Evolutionary conservation across 2,888 invertebrate genomes (phyloP), one percentile per base, ranked within the genome.

Genomic region (Cantharis flavilabris): DNA sequence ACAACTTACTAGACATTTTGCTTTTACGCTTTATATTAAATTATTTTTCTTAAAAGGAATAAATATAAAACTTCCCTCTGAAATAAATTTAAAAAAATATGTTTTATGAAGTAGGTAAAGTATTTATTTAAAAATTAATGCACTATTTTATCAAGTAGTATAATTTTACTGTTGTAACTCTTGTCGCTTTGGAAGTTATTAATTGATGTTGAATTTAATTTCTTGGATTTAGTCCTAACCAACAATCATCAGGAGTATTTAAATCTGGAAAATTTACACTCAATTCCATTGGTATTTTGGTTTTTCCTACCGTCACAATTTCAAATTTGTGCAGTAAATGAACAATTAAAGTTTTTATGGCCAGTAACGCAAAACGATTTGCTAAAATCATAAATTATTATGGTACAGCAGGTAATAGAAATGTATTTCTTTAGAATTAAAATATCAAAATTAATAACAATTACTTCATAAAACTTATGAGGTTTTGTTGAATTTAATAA

Each of bases 291-390:
- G 85, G 86, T 73, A 85, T 83, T 33, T 76, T 70, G 1, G 84
- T 84, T 65, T 84, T 84, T n/a, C 81, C 79, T 1, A 78, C 79
- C 0, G 83, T 79, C 14, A 83, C 83, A 26, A 86, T 75, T 33
- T 84, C 83, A 73, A 85, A 85, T 62, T 82, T 78, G 11, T 73
- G 69, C 62, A 86, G 67, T 11, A 86, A 71, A 71, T 85, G 70
- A 67, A 81, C 83, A 10, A 86, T 76, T 9, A 85, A 23, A 0
- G 74, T 70, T 80, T 86, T 86, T n/a, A 65, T 14, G 2, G 65
- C 5, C 7, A 65, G 23, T 23, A 65, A 65, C n/a, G 65, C 65
- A 7, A 76, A 79, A 80, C 85, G 84, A 72, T 85, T 73, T 7
- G 84, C 67, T 11, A 84, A n/a, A 67, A 67, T 23, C n/a, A n/a